A percentile compares a stretch with the other conserved stretches of the same genome.
Conservation (phyloP, 1,140 invertebrate species). For the Cephus cinctus region DNA sequence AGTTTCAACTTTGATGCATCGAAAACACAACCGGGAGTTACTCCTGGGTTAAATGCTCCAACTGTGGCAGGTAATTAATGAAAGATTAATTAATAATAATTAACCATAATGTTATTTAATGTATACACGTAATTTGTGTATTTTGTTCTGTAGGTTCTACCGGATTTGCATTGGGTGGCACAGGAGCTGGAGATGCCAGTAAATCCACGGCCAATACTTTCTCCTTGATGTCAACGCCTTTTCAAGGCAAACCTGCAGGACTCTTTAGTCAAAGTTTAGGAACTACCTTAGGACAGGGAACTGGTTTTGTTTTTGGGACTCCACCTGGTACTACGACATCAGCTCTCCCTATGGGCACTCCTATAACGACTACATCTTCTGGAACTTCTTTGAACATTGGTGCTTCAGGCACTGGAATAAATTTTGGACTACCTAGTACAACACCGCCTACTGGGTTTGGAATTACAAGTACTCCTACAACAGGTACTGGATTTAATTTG, state of each 20-base stretch:
- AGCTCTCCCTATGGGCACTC: constrained; percentile 9
- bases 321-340: constrained; percentile 11
- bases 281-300: background rate
- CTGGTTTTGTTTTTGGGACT: background rate
- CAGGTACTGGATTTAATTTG: constrained; percentile 29
- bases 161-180: constrained; percentile 16
- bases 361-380: constrained; percentile 2
- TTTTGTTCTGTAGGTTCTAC: background rate
- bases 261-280: constrained; percentile 10
- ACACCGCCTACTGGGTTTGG: constrained; percentile 16
- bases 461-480: constrained; percentile 8
- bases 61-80: constrained; percentile 30
- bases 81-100: background rate
- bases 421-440: constrained; percentile 29
- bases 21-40: constrained; percentile 38
- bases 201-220: constrained; percentile 18
- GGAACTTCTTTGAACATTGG: constrained; percentile 19
- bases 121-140: background rate
- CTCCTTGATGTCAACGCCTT: background rate
- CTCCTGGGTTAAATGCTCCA: constrained; percentile 41
- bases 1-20: constrained; percentile 35
- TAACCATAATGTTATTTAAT: background rate
- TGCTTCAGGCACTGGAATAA: constrained; percentile 24
- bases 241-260: constrained; percentile 15
- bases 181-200: constrained; percentile 24